phyloP scores from a whole-genome alignment of 2,797 vertebrate genomes.

The Remorina albescens region DNA sequence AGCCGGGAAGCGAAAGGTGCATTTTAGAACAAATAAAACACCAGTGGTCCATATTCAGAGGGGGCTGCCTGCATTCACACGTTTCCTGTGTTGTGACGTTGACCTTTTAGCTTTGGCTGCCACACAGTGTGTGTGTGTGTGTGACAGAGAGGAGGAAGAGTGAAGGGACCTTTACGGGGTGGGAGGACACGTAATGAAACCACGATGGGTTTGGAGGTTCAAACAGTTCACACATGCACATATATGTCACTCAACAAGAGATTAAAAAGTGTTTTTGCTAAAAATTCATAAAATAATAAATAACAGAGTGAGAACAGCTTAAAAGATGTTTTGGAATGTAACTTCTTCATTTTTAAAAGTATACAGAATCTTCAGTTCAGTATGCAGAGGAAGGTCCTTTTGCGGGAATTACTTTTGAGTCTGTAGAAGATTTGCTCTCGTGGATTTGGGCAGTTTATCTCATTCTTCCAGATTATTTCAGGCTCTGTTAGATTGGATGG shows the following conservation, averaged over 20 bases:
- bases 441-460: not conserved
- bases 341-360: not conserved
- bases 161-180: conserved; percentile 35
- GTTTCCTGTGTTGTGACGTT: conserved; percentile 50
- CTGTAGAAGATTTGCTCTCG: not conserved
- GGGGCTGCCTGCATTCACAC: not conserved
- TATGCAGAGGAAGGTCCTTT: not conserved
- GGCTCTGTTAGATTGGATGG: too few relatives aligned
- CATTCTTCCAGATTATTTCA: not conserved
- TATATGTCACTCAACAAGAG: not conserved
- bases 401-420: not conserved
- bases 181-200: conserved; percentile 46
- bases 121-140: not conserved
- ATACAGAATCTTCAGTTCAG: not conserved
- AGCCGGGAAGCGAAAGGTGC: conserved; percentile 25
- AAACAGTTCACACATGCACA: conserved; percentile 2
- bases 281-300: not conserved
- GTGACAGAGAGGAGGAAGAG: not conserved
- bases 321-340: not conserved
- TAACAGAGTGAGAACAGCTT: not conserved
- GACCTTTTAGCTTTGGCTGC: conserved; percentile 29
- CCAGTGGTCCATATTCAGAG: conserved; percentile 18
- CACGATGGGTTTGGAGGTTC: not conserved
- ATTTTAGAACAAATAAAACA: conserved; percentile 24
- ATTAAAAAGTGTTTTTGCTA: not conserved